phyloP scores from a whole-genome alignment of 2,888 invertebrate genomes.

The Operophtera brumata region DNA sequence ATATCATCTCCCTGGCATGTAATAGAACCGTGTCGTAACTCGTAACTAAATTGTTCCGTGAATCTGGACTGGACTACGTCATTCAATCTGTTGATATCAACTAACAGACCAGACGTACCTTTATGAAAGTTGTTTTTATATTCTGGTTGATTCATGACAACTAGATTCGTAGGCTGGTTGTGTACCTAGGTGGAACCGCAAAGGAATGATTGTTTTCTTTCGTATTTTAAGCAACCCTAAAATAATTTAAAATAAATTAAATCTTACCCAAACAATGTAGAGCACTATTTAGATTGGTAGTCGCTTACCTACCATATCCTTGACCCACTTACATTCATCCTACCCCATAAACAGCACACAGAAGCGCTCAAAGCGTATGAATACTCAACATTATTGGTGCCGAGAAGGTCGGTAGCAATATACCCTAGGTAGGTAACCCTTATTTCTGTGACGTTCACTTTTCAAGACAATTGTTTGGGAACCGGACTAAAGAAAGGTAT shows the following conservation, averaged over 20 bases:
- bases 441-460: slow-evolving; percentile 29
- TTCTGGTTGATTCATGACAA: not conserved
- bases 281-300: not conserved
- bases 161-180: too few relatives aligned
- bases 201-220: not conserved
- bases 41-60: slow-evolving; percentile 1
- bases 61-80: slow-evolving; percentile 6
- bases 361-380: slow-evolving; percentile 7
- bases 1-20: slow-evolving; percentile 3
- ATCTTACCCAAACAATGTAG: not conserved
- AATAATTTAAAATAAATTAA: not conserved
- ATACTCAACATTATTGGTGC: slow-evolving; percentile 8
- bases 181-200: too few relatives aligned
- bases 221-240: not conserved
- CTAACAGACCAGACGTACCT: not conserved
- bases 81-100: not conserved
- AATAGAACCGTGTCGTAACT: slow-evolving; percentile 9
- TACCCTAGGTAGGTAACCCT: slow-evolving; percentile 5
- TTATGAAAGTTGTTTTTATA: not conserved
- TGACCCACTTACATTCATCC: slow-evolving; percentile 28
- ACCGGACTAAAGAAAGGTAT: slow-evolving; percentile 1
- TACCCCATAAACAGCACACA: slow-evolving; percentile 24
- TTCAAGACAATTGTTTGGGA: slow-evolving; percentile 37
- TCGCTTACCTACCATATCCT: slow-evolving; percentile 21
- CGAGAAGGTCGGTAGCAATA: slow-evolving; percentile 2